Conservation (phyloP, 2,888 invertebrate genomes). For the Pecten maximus region DNA sequence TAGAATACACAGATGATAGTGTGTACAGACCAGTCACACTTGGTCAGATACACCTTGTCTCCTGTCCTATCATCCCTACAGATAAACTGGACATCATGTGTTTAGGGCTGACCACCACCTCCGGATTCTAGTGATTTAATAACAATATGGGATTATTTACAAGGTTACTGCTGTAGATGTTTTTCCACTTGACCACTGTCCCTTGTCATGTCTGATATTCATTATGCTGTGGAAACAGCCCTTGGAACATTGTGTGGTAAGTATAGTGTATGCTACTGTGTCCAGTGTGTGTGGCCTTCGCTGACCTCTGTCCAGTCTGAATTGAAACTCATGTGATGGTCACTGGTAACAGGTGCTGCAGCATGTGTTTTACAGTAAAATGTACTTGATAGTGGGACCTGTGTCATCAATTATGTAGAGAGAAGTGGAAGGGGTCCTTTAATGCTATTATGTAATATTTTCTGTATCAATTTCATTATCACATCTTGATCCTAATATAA, state of each 20-base stretch:
- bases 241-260: slow-evolving; percentile 5
- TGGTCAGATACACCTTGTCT: background rate
- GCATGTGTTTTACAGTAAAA: background rate
- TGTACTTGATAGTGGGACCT: no score
- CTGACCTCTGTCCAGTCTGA: background rate
- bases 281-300: background rate
- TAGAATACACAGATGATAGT: background rate
- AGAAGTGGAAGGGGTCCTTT: no score
- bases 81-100: slow-evolving; percentile 33
- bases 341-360: background rate
- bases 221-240: slow-evolving; percentile 19
- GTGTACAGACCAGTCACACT: slow-evolving; percentile 18
- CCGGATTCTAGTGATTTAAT: background rate
- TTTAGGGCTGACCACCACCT: background rate
- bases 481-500: no score
- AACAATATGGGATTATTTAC: slow-evolving; percentile 27
- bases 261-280: background rate
- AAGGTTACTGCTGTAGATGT: background rate
- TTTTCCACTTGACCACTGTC: background rate
- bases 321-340: background rate
- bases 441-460: no score
- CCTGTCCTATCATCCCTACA: background rate
- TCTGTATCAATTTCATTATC: no score
- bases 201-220: slow-evolving; percentile 6
- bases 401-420: no score